Base-by-base conservation (phyloP, 2,888 invertebrate species). In the Acleris laterana region DNA sequence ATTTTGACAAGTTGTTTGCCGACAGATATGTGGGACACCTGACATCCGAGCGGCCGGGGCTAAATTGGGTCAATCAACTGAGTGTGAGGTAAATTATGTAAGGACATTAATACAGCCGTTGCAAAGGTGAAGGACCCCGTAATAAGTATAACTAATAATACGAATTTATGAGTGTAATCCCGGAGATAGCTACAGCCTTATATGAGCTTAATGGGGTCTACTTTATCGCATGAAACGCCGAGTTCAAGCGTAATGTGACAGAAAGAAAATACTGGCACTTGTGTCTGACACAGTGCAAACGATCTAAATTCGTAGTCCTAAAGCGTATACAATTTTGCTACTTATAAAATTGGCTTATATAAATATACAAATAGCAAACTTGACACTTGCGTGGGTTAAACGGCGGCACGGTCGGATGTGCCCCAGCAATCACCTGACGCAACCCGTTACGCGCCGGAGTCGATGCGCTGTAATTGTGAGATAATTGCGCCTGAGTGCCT, bases 1-100 rank as follows among this genome's bases (percentile, higher is more conserved):
- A 76, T 88, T 87, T 85, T 88, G 87, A 85, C 88, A 85, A 82
- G 83, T 77, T 80, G 81, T 87, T 88, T 85, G 74, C 77, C 77
- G 79, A 73, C 72, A 78, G 76, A 78, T 74, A 87, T 84, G 82
- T 87, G 77, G 84, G 83, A 79, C 88, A 85, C 80, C 78, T 83
- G 83, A 72, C 79, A 70, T 56, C 75, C 65, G 66, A 59, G 62
- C 60, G 60, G 50, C 25, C 53, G 63, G 53, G 48, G 25, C 60
- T 62, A 56, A 63, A 57, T 61, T 57, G 61, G 71, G 72, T 70
- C 71, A 71, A 55, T 71, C 68, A 75, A 73, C 71, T 71, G 62
- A 71, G 51, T 62, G 46, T 60, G 55, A 63, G 51, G 51, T 66
- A 44, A 69, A 67, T 70, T 71, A 69, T 68, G 70, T 69, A 72